These are phyloP conservation scores for Ctenoplectra terminalis DNA, from an alignment of 1,140 invertebrate species.

Conservation along the genomic window DNA sequence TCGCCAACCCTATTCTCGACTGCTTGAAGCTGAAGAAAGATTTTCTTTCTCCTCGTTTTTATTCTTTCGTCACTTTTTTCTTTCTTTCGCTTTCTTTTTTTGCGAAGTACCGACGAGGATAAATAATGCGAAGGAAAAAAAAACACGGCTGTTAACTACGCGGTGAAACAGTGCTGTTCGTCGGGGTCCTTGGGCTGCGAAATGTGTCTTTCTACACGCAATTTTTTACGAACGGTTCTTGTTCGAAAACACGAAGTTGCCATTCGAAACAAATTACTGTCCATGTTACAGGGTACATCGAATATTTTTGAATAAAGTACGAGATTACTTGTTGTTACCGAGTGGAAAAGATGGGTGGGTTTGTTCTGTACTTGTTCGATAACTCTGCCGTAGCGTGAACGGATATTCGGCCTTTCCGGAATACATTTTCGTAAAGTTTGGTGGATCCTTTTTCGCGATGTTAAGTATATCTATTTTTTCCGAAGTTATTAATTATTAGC, in stretches of 20 bases:
- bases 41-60: neutral
- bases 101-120: slow-evolving; percentile 34
- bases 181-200: neutral
- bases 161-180: neutral
- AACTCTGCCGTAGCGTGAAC: no score
- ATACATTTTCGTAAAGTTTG: no score
- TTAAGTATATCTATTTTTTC: no score
- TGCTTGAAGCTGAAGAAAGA: neutral
- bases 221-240: neutral
- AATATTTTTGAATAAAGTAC: neutral
- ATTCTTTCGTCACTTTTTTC: neutral
- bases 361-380: neutral
- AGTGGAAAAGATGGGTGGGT: neutral
- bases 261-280: neutral
- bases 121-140: slow-evolving; percentile 42
- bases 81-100: neutral
- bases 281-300: neutral
- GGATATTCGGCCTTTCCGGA: no score
- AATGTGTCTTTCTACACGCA: neutral
- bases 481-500: no score
- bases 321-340: neutral
- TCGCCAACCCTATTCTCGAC: slow-evolving; percentile 38
- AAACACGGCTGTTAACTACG: neutral
- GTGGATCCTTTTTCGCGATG: no score
- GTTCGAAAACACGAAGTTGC: neutral